Evolutionary conservation across 2,113 vertebrate species (phyloP).

Genomic region (Gallinago paraguaiae): DNA sequence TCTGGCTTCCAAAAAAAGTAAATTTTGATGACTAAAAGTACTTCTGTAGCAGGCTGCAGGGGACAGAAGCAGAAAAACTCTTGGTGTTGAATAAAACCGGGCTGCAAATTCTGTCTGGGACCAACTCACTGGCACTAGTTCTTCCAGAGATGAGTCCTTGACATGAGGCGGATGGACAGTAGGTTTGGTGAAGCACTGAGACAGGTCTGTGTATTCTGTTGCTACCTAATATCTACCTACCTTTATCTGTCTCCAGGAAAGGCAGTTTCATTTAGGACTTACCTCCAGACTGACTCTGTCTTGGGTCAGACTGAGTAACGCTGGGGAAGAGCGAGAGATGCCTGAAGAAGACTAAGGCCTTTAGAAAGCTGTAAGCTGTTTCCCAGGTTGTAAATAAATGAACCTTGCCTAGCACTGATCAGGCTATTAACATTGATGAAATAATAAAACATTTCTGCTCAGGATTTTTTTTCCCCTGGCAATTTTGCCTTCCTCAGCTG

Average conservation of each 20-base stretch:
- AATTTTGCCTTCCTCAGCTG: background rate
- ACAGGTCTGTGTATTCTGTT: background rate
- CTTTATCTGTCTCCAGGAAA: background rate
- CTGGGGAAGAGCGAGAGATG: background rate
- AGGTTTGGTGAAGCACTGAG: background rate
- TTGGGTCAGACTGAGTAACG: background rate
- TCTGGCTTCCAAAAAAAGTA: constrained; percentile 52
- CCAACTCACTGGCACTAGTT: background rate
- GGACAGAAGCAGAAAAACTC: background rate
- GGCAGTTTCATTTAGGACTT: background rate
- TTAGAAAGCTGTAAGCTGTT: background rate
- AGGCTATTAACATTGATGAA: background rate
- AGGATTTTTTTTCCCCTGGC: background rate
- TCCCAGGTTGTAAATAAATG: background rate
- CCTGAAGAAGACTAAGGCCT: background rate
- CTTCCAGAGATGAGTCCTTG: background rate
- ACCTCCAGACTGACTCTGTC: background rate
- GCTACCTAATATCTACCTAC: background rate
- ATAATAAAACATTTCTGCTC: background rate
- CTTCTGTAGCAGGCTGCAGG: background rate
- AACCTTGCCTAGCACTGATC: background rate
- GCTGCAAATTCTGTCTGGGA: background rate
- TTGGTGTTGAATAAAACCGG: background rate
- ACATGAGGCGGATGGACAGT: background rate
- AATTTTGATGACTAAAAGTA: constrained; percentile 40